Evolutionary conservation across 2,113 vertebrate genomes (phyloP).

Genomic region (Gallinago media): DNA sequence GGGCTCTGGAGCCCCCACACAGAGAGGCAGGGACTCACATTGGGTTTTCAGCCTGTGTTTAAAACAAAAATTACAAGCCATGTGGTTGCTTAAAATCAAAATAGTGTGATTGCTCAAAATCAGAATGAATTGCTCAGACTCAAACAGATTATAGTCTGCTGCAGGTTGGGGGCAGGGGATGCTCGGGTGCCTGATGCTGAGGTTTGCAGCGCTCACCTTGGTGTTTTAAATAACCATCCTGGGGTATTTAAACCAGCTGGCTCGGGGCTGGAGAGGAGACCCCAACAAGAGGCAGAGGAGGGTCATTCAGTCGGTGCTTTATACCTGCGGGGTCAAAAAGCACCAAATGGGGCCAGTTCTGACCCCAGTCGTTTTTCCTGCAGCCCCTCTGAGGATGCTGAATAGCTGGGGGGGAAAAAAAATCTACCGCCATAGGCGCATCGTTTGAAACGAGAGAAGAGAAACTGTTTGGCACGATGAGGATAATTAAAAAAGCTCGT

Average conservation of each 20-base stretch:
- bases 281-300: rapidly evolving
- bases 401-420: neutral
- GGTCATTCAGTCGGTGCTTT: neutral
- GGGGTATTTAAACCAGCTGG: neutral
- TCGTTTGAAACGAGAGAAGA: neutral
- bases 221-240: neutral
- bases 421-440: neutral
- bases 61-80: neutral
- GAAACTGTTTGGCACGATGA: neutral
- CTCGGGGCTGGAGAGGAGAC: neutral
- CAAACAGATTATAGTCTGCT: neutral
- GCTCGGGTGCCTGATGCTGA: neutral
- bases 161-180: neutral
- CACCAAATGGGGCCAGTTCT: neutral
- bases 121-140: neutral
- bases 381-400: neutral
- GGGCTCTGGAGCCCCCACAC: neutral
- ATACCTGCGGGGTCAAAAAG: neutral
- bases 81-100: neutral
- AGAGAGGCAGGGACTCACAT: neutral
- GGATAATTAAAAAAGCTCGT: constrained; percentile 16
- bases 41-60: neutral
- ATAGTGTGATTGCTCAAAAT: neutral
- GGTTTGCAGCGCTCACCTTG: neutral
- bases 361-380: neutral